phyloP scores from a whole-genome alignment of 53 echinoderm and acorn worm genomes.

The Zoroaster sp. region DNA sequence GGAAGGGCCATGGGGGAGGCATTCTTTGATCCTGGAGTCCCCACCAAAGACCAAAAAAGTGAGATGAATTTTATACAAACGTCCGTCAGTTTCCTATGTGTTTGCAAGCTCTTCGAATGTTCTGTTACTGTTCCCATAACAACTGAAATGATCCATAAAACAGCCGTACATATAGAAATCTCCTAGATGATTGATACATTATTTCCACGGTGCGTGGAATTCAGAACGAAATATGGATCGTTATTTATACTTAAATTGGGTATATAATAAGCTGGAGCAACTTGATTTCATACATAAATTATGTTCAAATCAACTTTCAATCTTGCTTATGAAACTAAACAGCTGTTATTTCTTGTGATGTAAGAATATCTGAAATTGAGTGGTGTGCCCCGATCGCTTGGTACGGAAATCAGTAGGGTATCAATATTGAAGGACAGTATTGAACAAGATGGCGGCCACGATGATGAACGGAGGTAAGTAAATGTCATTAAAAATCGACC shows the following conservation, averaged over 20 bases:
- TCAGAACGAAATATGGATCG: slow-evolving; percentile 23
- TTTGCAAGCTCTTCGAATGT: too few relatives aligned
- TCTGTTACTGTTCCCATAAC: background rate
- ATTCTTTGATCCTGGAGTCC: too few relatives aligned
- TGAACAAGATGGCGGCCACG: slow-evolving; percentile 40
- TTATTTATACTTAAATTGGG: background rate
- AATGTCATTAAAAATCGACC: slow-evolving; percentile 5
- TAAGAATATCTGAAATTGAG: background rate
- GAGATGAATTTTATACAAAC: too few relatives aligned
- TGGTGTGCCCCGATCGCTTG: slow-evolving; percentile 10
- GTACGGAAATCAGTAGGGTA: background rate
- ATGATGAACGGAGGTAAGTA: slow-evolving; percentile 26
- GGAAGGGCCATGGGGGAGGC: too few relatives aligned
- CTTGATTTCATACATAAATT: background rate
- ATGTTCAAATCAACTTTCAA: background rate
- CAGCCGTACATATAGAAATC: background rate
- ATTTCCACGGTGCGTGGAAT: background rate
- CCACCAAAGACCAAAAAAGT: too few relatives aligned
- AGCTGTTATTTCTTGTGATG: background rate
- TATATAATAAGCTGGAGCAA: background rate
- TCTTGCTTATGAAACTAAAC: background rate
- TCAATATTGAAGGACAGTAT: background rate
- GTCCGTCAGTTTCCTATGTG: too few relatives aligned
- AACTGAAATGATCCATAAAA: background rate
- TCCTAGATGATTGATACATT: background rate